phyloP scores from a whole-genome alignment of 2,797 vertebrate genomes.

The Pristis pectinata region DNA sequence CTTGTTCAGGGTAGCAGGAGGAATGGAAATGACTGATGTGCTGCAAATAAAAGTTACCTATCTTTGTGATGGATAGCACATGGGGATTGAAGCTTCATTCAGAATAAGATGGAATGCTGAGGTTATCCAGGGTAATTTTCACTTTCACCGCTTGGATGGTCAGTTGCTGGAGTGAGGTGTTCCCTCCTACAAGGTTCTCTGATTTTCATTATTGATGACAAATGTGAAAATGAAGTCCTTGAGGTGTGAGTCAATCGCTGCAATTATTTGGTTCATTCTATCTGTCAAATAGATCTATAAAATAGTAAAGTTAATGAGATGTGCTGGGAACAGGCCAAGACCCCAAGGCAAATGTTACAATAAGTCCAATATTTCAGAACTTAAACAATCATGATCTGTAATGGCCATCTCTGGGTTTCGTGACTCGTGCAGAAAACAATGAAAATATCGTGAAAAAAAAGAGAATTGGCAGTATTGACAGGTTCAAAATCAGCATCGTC shows the following conservation, averaged over 20 bases:
- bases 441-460: background rate
- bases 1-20: background rate
- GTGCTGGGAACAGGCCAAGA: background rate
- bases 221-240: background rate
- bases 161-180: background rate
- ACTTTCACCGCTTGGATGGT: background rate
- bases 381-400: background rate
- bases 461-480: background rate
- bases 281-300: background rate
- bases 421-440: background rate
- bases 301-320: constrained; percentile 3
- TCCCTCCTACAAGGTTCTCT: background rate
- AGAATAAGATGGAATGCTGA: background rate
- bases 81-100: background rate
- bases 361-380: background rate
- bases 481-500: background rate
- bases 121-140: background rate
- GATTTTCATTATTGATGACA: background rate
- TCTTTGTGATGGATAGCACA: background rate
- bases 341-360: background rate
- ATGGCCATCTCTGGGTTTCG: background rate
- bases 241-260: background rate
- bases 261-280: background rate
- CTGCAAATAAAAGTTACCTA: background rate
- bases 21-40: background rate